A percentile compares a stretch with the other conserved stretches of the same genome.
These are phyloP conservation scores for Naso thynnoides DNA, from an alignment of 2,797 vertebrate species.

Conservation along the genomic window DNA sequence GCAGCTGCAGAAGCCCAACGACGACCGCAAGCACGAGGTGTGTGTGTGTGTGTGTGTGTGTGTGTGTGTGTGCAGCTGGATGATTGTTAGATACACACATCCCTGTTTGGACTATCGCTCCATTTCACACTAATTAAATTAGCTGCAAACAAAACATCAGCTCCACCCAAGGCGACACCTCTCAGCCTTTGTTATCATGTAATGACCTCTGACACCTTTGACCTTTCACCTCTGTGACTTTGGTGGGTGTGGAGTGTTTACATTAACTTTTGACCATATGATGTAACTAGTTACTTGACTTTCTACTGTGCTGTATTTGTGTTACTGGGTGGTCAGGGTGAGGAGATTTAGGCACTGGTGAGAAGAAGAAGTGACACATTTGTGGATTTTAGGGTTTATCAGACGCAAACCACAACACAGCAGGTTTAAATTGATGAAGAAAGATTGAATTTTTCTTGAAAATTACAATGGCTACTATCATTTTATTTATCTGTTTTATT, in stretches of 20 bases:
- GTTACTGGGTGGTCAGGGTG: not conserved
- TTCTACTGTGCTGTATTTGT: conserved; percentile 42
- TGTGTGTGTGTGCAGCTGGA: not conserved
- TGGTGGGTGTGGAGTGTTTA: conserved; percentile 50
- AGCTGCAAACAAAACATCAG: conserved; percentile 34
- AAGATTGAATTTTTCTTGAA: conserved; percentile 14
- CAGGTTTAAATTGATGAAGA: not conserved
- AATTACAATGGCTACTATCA: not conserved
- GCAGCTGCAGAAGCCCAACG: conserved; percentile 94
- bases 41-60: not conserved
- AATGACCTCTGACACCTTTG: conserved; percentile 35
- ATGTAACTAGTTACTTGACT: conserved; percentile 26
- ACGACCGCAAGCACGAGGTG: conserved; percentile 95
- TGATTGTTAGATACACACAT: not conserved
- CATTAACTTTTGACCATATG: conserved; percentile 43
- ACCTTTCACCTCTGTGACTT: conserved; percentile 36
- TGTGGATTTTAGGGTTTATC: conserved; percentile 20
- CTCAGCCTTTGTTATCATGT: conserved; percentile 36
- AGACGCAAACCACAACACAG: conserved; percentile 10
- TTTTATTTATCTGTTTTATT: not conserved
- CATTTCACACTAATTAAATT: conserved; percentile 20
- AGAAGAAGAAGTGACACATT: conserved; percentile 13
- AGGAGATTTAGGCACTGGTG: conserved; percentile 11
- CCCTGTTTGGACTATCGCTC: not conserved
- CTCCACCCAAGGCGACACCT: not conserved